These are phyloP conservation scores for Drosophila meridionalis DNA, from an alignment of 2,888 invertebrate genomes.

Conservation along the genomic window DNA sequence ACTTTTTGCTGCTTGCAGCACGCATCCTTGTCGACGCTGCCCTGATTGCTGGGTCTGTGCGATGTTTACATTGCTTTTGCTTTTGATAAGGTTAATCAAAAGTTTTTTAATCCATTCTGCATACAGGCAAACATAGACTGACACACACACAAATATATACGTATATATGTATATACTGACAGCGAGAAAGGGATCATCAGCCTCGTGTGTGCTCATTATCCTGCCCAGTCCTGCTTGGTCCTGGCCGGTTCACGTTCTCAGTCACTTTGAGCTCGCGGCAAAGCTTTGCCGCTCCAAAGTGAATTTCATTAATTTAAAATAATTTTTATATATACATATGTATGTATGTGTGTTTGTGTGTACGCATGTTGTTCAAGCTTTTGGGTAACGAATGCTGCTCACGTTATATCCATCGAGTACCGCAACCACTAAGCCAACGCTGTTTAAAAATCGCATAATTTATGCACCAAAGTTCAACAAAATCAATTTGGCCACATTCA, in stretches of 20 bases:
- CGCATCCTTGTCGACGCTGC: slow-evolving; percentile 36
- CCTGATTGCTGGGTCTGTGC: slow-evolving; percentile 71
- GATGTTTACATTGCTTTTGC: slow-evolving; percentile 78
- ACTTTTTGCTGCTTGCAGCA: slow-evolving; percentile 56
- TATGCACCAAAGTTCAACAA: slow-evolving; percentile 73
- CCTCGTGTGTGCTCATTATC: slow-evolving; percentile 77
- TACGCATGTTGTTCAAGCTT: slow-evolving; percentile 62
- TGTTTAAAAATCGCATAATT: slow-evolving; percentile 74
- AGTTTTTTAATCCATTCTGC: slow-evolving; percentile 83
- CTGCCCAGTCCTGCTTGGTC: slow-evolving; percentile 15
- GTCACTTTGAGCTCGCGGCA: slow-evolving; percentile 63
- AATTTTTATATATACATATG: slow-evolving; percentile 64
- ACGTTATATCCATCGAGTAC: slow-evolving; percentile 9
- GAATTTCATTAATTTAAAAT: slow-evolving; percentile 81
- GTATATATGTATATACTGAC: slow-evolving; percentile 2
- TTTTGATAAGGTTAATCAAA: slow-evolving; percentile 83
- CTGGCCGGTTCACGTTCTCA: slow-evolving; percentile 12
- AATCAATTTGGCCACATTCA: slow-evolving; percentile 75
- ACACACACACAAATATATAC: slow-evolving; percentile 16
- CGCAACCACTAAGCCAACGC: slow-evolving; percentile 36
- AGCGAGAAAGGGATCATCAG: slow-evolving; percentile 54
- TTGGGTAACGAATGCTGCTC: slow-evolving; percentile 16
- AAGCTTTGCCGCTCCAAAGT: slow-evolving; percentile 65
- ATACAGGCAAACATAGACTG: slow-evolving; percentile 70
- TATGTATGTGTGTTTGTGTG: slow-evolving; percentile 56